phyloP scores from a whole-genome alignment of 2,888 invertebrate species.

The Lutraria lutraria region DNA sequence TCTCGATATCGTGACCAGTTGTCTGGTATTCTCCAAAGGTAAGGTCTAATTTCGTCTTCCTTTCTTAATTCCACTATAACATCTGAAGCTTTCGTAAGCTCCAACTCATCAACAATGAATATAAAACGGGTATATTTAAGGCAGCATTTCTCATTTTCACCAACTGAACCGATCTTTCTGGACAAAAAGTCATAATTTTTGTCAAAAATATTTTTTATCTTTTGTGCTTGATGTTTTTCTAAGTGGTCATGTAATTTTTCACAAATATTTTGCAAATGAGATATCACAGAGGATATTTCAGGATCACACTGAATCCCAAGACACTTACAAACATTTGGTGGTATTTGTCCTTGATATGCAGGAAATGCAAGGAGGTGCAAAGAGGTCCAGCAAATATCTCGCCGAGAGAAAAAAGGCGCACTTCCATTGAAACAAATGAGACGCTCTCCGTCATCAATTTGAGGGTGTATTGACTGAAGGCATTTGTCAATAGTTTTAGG shows the following conservation, averaged over 20 bases:
- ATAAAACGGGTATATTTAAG: slow-evolving; percentile 37
- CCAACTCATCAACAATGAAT: slow-evolving; percentile 27
- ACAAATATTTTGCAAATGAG: slow-evolving; percentile 54
- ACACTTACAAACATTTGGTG: not conserved
- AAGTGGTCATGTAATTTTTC: not conserved
- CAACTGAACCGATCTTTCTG: not conserved
- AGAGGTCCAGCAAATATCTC: slow-evolving; percentile 45
- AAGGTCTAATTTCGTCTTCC: slow-evolving; percentile 46
- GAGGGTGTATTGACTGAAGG: slow-evolving; percentile 11
- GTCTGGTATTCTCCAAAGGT: slow-evolving; percentile 47
- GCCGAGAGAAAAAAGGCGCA: not conserved
- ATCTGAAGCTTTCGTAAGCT: slow-evolving; percentile 33
- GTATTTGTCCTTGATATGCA: not conserved
- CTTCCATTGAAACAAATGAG: slow-evolving; percentile 45
- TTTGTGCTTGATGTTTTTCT: not conserved
- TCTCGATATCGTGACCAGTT: slow-evolving; percentile 39
- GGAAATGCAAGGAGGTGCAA: slow-evolving; percentile 25
- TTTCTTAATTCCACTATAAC: slow-evolving; percentile 33
- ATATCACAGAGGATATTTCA: slow-evolving; percentile 31
- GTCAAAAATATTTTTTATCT: slow-evolving; percentile 21
- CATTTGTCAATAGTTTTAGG: slow-evolving; percentile 35
- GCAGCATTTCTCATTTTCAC: not conserved
- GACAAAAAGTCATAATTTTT: slow-evolving; percentile 33
- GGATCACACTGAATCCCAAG: slow-evolving; percentile 42
- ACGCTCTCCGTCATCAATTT: slow-evolving; percentile 30